These are phyloP conservation scores for Peromyscus californicus DNA, from an alignment of 2,113 vertebrate species.

Conservation along the genomic window DNA sequence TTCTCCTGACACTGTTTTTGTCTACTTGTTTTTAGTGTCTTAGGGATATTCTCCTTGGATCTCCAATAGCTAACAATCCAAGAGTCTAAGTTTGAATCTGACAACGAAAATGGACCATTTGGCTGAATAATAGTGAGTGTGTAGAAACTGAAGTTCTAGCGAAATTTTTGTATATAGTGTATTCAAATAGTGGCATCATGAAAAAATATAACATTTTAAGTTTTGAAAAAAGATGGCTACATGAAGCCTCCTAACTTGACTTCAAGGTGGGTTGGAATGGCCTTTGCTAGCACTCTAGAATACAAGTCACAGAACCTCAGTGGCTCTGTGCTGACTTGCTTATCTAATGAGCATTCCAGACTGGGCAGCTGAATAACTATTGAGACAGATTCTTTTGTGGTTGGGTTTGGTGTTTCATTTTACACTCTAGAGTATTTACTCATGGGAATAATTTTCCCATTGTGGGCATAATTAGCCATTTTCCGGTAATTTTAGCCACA, in stretches of 20 bases:
- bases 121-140: not conserved
- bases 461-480: slow-evolving; percentile 80
- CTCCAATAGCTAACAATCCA: not conserved
- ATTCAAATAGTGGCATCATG: not conserved
- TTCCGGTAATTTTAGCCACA: slow-evolving; percentile 76
- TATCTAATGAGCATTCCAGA: slow-evolving; percentile 74
- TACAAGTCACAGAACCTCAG: not conserved
- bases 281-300: not conserved
- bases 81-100: not conserved
- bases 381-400: slow-evolving; percentile 70
- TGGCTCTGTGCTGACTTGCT: slow-evolving; percentile 28
- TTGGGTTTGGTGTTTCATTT: slow-evolving; percentile 72
- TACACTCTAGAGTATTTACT: slow-evolving; percentile 66
- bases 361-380: slow-evolving; percentile 58
- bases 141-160: not conserved
- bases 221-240: not conserved
- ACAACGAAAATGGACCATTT: not conserved
- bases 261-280: not conserved
- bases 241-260: not conserved
- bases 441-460: slow-evolving; percentile 77
- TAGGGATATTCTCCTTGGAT: not conserved
- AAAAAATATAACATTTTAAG: not conserved
- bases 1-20: not conserved
- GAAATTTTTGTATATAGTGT: not conserved
- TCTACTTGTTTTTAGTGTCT: not conserved